Conservation (phyloP, 2,797 vertebrate species). For the Sebastolobus alascanus region DNA sequence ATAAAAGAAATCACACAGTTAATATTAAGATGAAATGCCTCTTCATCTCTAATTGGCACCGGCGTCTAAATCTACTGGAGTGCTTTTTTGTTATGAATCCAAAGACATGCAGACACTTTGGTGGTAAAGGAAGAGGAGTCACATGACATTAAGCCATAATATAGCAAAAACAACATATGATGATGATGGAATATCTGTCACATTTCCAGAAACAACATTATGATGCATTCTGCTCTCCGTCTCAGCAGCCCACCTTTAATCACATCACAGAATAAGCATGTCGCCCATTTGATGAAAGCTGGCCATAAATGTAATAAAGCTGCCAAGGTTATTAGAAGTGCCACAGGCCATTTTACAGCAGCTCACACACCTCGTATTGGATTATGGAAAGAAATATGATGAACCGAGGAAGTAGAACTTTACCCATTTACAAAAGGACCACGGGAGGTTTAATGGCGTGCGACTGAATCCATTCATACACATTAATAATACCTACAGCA, state of each 20-base stretch:
- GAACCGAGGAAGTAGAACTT: constrained; percentile 60
- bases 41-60: constrained; percentile 27
- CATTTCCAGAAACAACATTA: constrained; percentile 37
- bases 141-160: not conserved
- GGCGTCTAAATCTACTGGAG: constrained; percentile 13
- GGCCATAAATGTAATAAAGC: constrained; percentile 81
- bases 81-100: constrained; percentile 16
- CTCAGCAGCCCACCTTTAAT: constrained; percentile 63
- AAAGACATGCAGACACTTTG: not conserved
- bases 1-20: constrained; percentile 40
- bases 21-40: constrained; percentile 46
- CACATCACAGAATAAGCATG: constrained; percentile 73
- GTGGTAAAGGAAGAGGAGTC: constrained; percentile 16
- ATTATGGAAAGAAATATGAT: constrained; percentile 78
- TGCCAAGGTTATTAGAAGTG: constrained; percentile 78
- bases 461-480: constrained; percentile 72
- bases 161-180: constrained; percentile 18
- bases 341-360: constrained; percentile 75
- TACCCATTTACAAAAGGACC: constrained; percentile 65
- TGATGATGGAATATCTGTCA: constrained; percentile 38
- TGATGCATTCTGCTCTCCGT: constrained; percentile 25
- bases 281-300: constrained; percentile 76
- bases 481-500: constrained; percentile 57
- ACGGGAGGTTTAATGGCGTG: constrained; percentile 69
- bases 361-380: constrained; percentile 72